Percentiles rank a stretch among this genome's conserved stretches.
phyloP scores from a whole-genome alignment of 30 jellyfish, hydroid and myxozoan species.

The Aurelia sp. region DNA sequence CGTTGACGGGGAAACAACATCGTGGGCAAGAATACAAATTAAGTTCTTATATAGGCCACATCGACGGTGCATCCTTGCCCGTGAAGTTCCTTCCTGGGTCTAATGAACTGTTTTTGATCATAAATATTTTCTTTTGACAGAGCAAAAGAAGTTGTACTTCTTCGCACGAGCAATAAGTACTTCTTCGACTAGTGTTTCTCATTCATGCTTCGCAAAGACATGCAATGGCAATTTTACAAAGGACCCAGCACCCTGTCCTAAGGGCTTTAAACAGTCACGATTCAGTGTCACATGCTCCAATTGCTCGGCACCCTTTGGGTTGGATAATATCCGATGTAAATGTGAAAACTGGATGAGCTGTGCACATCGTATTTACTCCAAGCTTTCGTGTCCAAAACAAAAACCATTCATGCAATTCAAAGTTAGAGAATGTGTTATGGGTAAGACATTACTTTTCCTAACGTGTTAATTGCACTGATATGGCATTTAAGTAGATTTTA shows the following conservation, averaged over 20 bases:
- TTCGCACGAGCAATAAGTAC: slow-evolving; percentile 47
- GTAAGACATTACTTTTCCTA: slow-evolving; percentile 31
- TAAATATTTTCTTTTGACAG: not conserved
- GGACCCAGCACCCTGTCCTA: slow-evolving; percentile 87
- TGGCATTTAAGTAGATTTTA: too few species aligned
- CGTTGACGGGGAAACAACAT: too few species aligned
- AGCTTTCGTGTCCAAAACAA: slow-evolving; percentile 46
- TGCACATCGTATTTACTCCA: slow-evolving; percentile 84
- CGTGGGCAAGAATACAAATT: too few species aligned
- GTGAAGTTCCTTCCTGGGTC: too few species aligned
- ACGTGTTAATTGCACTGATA: too few species aligned
- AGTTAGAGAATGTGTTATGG: slow-evolving; percentile 88
- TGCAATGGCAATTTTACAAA: slow-evolving; percentile 20
- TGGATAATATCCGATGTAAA: slow-evolving; percentile 43
- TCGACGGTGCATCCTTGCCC: too few species aligned
- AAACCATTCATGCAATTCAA: slow-evolving; percentile 74
- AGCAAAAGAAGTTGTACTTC: slow-evolving; percentile 38
- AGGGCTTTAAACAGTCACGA: slow-evolving; percentile 76
- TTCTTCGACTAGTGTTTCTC: slow-evolving; percentile 2
- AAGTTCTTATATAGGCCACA: too few species aligned
- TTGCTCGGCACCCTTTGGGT: slow-evolving; percentile 82
- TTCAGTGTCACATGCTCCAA: slow-evolving; percentile 62
- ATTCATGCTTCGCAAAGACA: slow-evolving; percentile 30
- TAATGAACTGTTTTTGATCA: too few species aligned
- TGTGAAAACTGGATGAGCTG: slow-evolving; percentile 91